phyloP scores from a whole-genome alignment of 1,140 invertebrate genomes.

The Camponotus pennsylvanicus region DNA sequence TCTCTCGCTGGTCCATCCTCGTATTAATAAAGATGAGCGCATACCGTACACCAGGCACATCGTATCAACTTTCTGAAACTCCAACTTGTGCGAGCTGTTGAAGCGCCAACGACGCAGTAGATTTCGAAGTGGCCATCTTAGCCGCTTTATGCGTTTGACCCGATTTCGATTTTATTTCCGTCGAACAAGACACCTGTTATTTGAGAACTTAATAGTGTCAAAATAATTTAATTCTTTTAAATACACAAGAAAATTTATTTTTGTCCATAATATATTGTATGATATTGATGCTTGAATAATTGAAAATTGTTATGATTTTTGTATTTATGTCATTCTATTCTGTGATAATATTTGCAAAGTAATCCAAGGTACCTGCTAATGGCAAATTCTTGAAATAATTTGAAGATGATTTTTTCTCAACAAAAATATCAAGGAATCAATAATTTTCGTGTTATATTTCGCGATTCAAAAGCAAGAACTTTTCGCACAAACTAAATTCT shows the following conservation, averaged over 20 bases:
- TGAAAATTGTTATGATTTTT: neutral
- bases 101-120: slow-evolving; percentile 41
- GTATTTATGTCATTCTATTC: neutral
- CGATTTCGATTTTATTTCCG: slow-evolving; percentile 16
- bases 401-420: too few species aligned
- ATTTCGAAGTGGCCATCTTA: slow-evolving; percentile 17
- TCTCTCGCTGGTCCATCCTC: slow-evolving; percentile 50
- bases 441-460: too few species aligned
- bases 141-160: neutral
- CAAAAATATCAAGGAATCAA: too few species aligned
- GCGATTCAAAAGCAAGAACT: too few species aligned
- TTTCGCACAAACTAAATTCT: too few species aligned
- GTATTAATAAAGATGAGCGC: slow-evolving; percentile 81
- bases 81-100: slow-evolving; percentile 54
- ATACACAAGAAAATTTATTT: neutral
- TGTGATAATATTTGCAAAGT: neutral
- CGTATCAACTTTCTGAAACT: slow-evolving; percentile 65
- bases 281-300: neutral
- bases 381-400: too few species aligned
- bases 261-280: neutral
- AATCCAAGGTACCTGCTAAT: too few species aligned
- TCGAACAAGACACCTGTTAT: neutral
- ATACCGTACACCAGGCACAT: slow-evolving; percentile 76
- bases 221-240: neutral
- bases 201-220: neutral